Evolutionary conservation across 2,797 vertebrate species (phyloP).

Genomic region (Karalla daura): DNA sequence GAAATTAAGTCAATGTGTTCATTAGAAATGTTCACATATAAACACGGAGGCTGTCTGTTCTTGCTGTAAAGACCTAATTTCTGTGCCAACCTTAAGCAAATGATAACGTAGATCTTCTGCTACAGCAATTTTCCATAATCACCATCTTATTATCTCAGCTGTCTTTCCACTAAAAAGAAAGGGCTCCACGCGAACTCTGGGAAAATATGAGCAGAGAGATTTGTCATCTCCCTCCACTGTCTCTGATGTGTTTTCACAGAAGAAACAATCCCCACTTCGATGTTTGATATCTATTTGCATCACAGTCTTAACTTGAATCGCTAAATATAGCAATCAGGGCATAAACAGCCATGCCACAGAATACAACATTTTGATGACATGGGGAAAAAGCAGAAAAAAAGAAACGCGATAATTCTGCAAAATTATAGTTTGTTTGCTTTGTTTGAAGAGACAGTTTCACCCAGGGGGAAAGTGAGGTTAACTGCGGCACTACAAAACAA

Average conservation of each 20-base stretch:
- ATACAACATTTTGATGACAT: background rate
- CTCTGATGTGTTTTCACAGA: slow-evolving; percentile 33
- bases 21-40: slow-evolving; percentile 42
- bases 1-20: slow-evolving; percentile 21
- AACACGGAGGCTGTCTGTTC: slow-evolving; percentile 37
- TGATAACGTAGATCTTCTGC: slow-evolving; percentile 66
- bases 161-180: slow-evolving; percentile 55
- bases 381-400: too few relatives aligned
- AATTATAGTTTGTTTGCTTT: slow-evolving; percentile 14
- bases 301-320: background rate
- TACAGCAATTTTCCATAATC: slow-evolving; percentile 78
- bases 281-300: slow-evolving; percentile 10
- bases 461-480: background rate
- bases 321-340: slow-evolving; percentile 9
- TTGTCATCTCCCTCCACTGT: slow-evolving; percentile 42
- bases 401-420: slow-evolving; percentile 2
- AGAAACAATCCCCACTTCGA: slow-evolving; percentile 22
- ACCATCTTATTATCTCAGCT: slow-evolving; percentile 77
- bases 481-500: background rate
- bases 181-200: slow-evolving; percentile 57
- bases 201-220: slow-evolving; percentile 58
- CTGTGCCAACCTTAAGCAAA: slow-evolving; percentile 68
- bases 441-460: slow-evolving; percentile 2
- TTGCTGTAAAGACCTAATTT: slow-evolving; percentile 57
- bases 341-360: background rate